These are phyloP conservation scores for Drosophila arawakana DNA, from an alignment of 1,140 invertebrate genomes.

Conservation along the genomic window DNA sequence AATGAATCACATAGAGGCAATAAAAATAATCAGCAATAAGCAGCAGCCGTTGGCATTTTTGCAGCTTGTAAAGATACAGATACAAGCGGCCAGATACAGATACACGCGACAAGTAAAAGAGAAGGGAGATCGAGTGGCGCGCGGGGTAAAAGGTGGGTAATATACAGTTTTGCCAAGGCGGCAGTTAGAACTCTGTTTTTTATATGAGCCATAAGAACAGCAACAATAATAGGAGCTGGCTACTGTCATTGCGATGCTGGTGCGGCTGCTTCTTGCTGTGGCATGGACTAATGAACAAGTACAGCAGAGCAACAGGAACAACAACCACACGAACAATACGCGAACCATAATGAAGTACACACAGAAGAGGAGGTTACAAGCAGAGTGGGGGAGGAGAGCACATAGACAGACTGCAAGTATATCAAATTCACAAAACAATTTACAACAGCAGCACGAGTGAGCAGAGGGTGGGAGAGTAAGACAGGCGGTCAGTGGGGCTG, in stretches of 20 bases:
- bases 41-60: slow-evolving; percentile 52
- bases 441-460: slow-evolving; percentile 59
- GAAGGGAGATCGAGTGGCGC: slow-evolving; percentile 8
- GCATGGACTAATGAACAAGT: slow-evolving; percentile 75
- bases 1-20: slow-evolving; percentile 76
- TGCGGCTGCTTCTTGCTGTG: slow-evolving; percentile 17
- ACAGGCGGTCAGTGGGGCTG: not conserved
- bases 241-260: slow-evolving; percentile 52
- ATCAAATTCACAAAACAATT: slow-evolving; percentile 84
- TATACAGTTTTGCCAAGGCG: slow-evolving; percentile 27
- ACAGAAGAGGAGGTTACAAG: slow-evolving; percentile 15
- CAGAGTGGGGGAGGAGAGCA: not conserved
- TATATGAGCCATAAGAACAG: slow-evolving; percentile 33
- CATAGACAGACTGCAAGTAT: slow-evolving; percentile 68
- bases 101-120: slow-evolving; percentile 31
- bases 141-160: not conserved
- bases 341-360: slow-evolving; percentile 68
- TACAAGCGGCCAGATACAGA: slow-evolving; percentile 41
- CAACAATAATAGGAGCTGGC: slow-evolving; percentile 38
- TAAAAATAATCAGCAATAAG: slow-evolving; percentile 79
- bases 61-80: slow-evolving; percentile 76
- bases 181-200: slow-evolving; percentile 57
- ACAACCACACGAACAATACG: slow-evolving; percentile 54
- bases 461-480: not conserved
- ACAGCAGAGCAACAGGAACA: slow-evolving; percentile 48